Percentiles rank a stretch among this genome's conserved stretches.
Conservation (phyloP, 1,140 invertebrate species). For the Bombus soroeensis region DNA sequence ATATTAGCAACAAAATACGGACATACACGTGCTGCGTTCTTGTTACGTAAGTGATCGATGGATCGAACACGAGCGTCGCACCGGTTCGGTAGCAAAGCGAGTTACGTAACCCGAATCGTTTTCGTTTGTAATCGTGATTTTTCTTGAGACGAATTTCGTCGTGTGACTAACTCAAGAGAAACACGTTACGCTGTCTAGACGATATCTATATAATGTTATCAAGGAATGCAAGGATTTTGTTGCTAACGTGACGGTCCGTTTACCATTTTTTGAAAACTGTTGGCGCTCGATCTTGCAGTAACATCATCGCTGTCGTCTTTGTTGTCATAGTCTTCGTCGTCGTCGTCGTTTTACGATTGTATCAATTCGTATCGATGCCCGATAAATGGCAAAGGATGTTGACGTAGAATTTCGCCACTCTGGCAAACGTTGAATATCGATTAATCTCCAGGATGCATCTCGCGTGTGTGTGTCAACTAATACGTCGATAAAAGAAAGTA, state of each 20-base stretch:
- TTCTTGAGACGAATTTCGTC: not conserved
- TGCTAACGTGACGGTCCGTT: slow-evolving; percentile 45
- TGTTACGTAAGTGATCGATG: slow-evolving; percentile 50
- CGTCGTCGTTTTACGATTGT: not conserved
- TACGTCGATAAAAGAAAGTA: slow-evolving; percentile 10
- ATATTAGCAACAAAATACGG: slow-evolving; percentile 61
- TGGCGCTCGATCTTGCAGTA: slow-evolving; percentile 30
- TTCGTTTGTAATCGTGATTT: not conserved
- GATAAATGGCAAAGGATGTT: not conserved
- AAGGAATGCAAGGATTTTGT: slow-evolving; percentile 38
- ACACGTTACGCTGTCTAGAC: not conserved
- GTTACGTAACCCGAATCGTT: slow-evolving; percentile 41
- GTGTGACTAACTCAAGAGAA: not conserved
- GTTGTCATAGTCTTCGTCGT: not conserved
- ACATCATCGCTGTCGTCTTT: slow-evolving; percentile 10
- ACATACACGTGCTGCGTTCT: slow-evolving; percentile 1
- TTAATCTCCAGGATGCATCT: not conserved
- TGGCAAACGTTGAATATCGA: not conserved
- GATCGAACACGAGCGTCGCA: slow-evolving; percentile 34
- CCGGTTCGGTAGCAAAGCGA: slow-evolving; percentile 32
- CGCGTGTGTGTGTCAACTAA: not conserved
- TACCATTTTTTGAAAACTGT: slow-evolving; percentile 6
- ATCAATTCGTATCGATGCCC: not conserved
- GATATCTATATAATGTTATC: not conserved
- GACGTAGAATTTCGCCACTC: not conserved